A percentile compares a stretch with the other conserved stretches of the same genome.
Evolutionary conservation across 2,888 invertebrate genomes (phyloP).

Genomic region (Metalampra italica): DNA sequence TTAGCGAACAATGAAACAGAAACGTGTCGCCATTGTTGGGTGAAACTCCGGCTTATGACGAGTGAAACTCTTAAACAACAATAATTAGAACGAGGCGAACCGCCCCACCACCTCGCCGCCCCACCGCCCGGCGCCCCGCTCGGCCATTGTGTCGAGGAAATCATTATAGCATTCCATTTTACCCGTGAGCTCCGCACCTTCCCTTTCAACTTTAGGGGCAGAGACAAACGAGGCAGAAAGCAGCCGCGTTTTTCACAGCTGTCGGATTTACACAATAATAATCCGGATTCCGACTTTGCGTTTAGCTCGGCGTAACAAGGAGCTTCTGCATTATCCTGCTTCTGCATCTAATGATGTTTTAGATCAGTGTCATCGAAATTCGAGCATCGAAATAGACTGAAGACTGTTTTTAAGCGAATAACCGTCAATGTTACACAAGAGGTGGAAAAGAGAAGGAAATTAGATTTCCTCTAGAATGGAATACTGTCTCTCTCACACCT

Average conservation of each 20-base stretch:
- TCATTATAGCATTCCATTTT: slow-evolving; percentile 26
- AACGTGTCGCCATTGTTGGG: slow-evolving; percentile 49
- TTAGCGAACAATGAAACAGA: slow-evolving; percentile 53
- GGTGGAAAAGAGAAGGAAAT: too few species aligned
- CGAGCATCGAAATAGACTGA: too few species aligned
- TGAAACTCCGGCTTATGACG: slow-evolving; percentile 39
- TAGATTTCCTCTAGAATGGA: too few species aligned
- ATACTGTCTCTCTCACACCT: too few species aligned
- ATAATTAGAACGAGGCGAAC: slow-evolving; percentile 42
- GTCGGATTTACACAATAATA: too few species aligned
- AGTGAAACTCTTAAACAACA: slow-evolving; percentile 38
- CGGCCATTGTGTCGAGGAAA: slow-evolving; percentile 31
- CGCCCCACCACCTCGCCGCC: slow-evolving; percentile 8
- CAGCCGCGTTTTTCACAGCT: neutral
- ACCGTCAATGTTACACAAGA: too few species aligned
- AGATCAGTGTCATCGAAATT: too few species aligned
- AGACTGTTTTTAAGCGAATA: too few species aligned
- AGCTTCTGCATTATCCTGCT: too few species aligned
- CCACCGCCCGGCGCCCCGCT: slow-evolving; percentile 15
- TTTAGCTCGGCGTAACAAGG: too few species aligned
- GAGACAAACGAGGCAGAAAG: neutral
- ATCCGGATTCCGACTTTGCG: too few species aligned
- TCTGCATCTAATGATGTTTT: too few species aligned
- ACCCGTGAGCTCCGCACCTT: slow-evolving; percentile 11
- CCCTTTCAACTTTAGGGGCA: neutral